Evolutionary conservation across 2,113 vertebrate species (phyloP).

Genomic region (Theristicus caerulescens): DNA sequence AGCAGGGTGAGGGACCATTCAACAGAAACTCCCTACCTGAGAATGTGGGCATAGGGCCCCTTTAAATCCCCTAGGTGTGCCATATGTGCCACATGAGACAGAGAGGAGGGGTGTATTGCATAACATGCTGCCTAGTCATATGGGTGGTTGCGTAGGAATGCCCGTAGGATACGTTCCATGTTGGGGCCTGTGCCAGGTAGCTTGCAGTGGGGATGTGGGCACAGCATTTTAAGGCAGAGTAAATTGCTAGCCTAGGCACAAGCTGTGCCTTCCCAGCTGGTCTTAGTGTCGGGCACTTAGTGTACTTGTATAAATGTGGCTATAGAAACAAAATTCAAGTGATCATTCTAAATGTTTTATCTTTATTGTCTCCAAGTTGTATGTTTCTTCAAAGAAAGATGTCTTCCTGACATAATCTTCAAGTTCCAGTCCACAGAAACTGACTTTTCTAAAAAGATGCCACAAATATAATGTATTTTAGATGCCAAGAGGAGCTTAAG

Average conservation of each 20-base stretch:
- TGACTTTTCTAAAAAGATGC: neutral
- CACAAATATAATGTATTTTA: neutral
- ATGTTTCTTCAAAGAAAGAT: neutral
- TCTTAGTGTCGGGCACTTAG: neutral
- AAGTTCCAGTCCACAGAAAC: neutral
- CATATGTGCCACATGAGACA: neutral
- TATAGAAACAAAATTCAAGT: neutral
- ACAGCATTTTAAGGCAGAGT: neutral
- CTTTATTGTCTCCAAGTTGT: neutral
- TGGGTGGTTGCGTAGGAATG: rapidly evolving
- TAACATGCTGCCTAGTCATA: neutral
- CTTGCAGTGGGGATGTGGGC: neutral
- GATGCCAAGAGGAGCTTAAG: neutral
- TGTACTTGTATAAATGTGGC: neutral
- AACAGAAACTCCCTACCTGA: neutral
- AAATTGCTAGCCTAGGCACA: neutral
- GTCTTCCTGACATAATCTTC: neutral
- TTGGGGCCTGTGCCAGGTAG: neutral
- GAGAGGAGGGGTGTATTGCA: neutral
- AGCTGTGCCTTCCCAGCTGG: neutral
- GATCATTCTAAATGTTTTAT: neutral
- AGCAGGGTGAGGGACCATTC: neutral
- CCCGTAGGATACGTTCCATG: rapidly evolving
- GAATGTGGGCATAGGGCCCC: neutral
- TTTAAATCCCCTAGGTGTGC: neutral